A percentile compares a stretch with the other conserved stretches of the same genome.
Evolutionary conservation across 2,888 invertebrate genomes (phyloP).

Genomic region (Aporophyla lueneburgensis): DNA sequence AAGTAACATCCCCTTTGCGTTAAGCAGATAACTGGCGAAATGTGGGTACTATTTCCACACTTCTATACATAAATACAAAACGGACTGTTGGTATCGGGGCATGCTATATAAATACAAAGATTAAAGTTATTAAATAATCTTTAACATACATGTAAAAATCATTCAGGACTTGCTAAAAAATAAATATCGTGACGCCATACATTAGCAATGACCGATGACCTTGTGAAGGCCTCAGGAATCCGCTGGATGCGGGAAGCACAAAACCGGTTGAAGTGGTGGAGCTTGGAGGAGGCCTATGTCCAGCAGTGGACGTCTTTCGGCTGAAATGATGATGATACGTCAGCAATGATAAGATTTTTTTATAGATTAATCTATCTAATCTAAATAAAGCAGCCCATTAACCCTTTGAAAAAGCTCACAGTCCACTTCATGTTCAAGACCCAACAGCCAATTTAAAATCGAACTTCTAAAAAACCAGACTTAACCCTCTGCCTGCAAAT

Average conservation of each 20-base stretch:
- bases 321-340: not conserved
- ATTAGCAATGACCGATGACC: too few species aligned
- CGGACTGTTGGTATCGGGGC: not conserved
- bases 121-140: not conserved
- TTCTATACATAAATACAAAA: not conserved
- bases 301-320: too few species aligned
- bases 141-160: not conserved
- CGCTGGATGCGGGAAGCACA: too few species aligned
- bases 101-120: not conserved
- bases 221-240: too few species aligned
- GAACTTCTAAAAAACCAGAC: conserved; percentile 1
- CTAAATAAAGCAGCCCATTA: not conserved
- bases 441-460: conserved; percentile 10
- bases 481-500: conserved; percentile 23
- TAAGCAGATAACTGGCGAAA: not conserved
- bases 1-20: not conserved
- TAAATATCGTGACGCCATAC: not conserved
- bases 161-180: not conserved
- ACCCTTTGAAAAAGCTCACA: not conserved
- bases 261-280: too few species aligned
- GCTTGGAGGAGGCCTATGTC: too few species aligned
- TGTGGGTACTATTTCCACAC: not conserved
- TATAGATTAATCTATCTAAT: not conserved
- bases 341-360: too few species aligned
- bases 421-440: not conserved